These are phyloP conservation scores for Sclerurus mexicanus DNA, from an alignment of 2,113 vertebrate genomes.

Conservation along the genomic window DNA sequence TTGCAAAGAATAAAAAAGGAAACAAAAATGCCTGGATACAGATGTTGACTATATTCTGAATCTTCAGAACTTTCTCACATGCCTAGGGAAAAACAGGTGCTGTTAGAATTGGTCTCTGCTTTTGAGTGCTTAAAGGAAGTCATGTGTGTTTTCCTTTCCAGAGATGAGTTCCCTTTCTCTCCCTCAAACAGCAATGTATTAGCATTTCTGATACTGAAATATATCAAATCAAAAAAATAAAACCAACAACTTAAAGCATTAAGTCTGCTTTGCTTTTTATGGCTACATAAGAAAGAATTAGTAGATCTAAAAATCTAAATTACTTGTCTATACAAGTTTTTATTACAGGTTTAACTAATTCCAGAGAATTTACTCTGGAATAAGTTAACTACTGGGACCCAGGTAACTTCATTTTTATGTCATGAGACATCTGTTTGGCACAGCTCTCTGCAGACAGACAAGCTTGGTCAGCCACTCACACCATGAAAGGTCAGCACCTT, in stretches of 20 bases:
- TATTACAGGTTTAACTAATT: not conserved
- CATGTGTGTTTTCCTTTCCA: not conserved
- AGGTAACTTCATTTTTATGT: not conserved
- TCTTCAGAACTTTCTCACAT: not conserved
- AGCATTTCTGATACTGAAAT: not conserved
- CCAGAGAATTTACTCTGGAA: not conserved
- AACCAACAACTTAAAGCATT: not conserved
- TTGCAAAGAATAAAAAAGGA: not conserved
- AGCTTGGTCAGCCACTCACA: not conserved
- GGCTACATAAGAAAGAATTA: not conserved
- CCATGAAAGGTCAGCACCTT: not conserved
- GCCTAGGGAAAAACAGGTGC: conserved; percentile 53
- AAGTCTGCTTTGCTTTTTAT: not conserved
- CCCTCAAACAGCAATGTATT: not conserved
- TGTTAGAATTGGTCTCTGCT: not conserved
- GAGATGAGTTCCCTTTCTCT: not conserved
- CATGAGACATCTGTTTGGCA: not conserved
- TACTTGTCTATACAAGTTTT: not conserved
- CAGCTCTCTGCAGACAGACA: not conserved
- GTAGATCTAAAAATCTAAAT: not conserved
- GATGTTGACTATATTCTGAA: not conserved
- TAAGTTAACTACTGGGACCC: not conserved
- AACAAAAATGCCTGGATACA: not conserved
- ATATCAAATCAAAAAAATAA: not conserved
- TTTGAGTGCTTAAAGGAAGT: not conserved